Conservation (phyloP, 2,113 vertebrate species). For the Phalacrocorax carbo region DNA sequence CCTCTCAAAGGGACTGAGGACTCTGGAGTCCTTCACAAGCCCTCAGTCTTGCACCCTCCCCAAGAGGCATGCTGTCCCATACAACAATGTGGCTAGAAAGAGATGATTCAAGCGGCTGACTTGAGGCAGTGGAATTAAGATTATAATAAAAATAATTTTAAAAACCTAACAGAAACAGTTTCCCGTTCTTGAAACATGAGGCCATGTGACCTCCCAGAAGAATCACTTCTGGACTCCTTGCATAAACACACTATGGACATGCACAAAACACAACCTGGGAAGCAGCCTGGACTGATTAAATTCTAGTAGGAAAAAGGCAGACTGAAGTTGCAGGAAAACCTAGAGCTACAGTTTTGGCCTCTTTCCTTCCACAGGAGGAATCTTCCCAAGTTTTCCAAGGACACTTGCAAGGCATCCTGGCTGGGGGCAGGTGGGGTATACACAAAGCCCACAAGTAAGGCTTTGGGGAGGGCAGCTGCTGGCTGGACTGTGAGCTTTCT, state of each 20-base stretch:
- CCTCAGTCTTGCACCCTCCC: neutral
- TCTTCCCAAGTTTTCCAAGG: neutral
- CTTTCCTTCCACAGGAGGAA: neutral
- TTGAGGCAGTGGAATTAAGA: conserved; percentile 14
- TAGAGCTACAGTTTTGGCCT: neutral
- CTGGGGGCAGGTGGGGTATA: no score
- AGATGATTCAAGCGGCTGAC: neutral
- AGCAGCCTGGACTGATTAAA: neutral
- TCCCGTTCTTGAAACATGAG: conserved; percentile 1
- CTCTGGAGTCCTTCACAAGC: neutral
- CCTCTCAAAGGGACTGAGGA: neutral
- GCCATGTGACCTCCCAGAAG: neutral
- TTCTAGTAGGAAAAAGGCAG: neutral
- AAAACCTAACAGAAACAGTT: neutral
- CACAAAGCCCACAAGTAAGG: neutral
- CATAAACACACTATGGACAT: neutral
- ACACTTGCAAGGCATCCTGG: neutral
- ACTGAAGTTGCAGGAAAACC: neutral
- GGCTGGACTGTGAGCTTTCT: neutral
- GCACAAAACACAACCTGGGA: neutral
- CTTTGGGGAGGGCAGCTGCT: neutral
- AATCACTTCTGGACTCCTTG: neutral
- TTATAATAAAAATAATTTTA: neutral
- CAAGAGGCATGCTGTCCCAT: neutral
- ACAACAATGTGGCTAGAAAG: neutral